phyloP scores from a whole-genome alignment of 2,888 invertebrate species.

The Cheilosia urbana region DNA sequence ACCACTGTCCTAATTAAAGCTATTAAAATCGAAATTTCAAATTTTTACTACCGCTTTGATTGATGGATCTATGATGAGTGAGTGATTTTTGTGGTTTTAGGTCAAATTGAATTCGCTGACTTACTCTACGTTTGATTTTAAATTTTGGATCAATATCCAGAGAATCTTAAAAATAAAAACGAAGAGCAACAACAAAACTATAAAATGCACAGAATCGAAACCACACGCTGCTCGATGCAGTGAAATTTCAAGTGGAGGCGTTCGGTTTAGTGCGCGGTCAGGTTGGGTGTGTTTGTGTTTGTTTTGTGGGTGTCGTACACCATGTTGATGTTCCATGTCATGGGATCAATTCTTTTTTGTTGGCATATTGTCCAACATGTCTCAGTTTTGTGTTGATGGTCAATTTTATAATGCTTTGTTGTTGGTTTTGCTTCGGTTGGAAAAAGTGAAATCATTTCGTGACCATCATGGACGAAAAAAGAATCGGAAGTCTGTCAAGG shows the following conservation, averaged over 20 bases:
- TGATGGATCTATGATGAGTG: slow-evolving; percentile 36
- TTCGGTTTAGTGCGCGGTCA: not conserved
- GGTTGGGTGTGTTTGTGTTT: slow-evolving; percentile 11
- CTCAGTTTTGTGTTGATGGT: slow-evolving; percentile 2
- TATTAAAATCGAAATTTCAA: too few species aligned
- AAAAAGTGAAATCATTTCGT: not conserved
- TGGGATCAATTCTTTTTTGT: not conserved
- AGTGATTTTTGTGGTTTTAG: slow-evolving; percentile 16
- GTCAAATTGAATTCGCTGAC: slow-evolving; percentile 29
- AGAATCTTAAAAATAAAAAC: not conserved
- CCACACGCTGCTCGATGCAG: too few species aligned
- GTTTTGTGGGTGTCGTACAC: slow-evolving; percentile 35
- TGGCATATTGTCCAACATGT: slow-evolving; percentile 12
- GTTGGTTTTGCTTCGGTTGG: not conserved
- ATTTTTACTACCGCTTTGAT: not conserved
- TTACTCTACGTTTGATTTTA: slow-evolving; percentile 16
- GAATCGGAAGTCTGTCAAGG: slow-evolving; percentile 10
- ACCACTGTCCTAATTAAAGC: too few species aligned
- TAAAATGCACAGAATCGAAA: slow-evolving; percentile 6
- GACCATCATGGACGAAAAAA: not conserved
- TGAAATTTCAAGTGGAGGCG: slow-evolving; percentile 40
- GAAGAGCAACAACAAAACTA: not conserved
- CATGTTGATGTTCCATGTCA: not conserved
- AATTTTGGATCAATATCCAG: not conserved
- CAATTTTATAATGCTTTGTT: slow-evolving; percentile 17